Percentiles rank a stretch among this genome's conserved stretches.
Conservation (phyloP, 2,888 invertebrate genomes). For the Globia sparganii region DNA sequence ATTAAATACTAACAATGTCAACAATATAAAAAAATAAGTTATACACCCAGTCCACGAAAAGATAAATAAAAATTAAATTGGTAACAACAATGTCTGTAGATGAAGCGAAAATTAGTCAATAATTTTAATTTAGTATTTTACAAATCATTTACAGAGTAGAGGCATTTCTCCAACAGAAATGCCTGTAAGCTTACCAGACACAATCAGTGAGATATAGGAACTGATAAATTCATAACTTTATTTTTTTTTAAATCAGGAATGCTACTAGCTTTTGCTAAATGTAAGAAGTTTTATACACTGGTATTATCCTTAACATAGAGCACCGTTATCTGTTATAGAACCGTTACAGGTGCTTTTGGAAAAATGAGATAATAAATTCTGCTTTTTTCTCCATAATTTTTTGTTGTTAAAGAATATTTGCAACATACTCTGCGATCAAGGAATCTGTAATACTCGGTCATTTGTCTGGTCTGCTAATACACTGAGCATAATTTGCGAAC, state of each 20-base stretch:
- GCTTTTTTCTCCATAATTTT: background rate
- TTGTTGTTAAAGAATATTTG: constrained; percentile 3
- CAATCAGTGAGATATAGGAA: background rate
- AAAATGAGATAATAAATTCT: background rate
- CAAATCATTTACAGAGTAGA: too few species aligned
- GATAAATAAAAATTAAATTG: too few species aligned
- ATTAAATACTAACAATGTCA: too few species aligned
- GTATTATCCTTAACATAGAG: background rate
- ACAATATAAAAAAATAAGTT: too few species aligned
- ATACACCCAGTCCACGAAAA: too few species aligned
- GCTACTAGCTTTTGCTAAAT: background rate
- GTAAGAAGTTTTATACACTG: background rate
- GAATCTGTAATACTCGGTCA: constrained; percentile 28
- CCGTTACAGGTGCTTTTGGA: background rate
- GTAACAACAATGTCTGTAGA: too few species aligned
- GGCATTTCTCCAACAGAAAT: too few species aligned
- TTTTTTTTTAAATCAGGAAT: too few species aligned
- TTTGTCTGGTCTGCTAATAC: constrained; percentile 9
- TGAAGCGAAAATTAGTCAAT: too few species aligned
- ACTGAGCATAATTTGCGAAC: background rate
- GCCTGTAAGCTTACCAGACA: background rate
- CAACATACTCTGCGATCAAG: background rate
- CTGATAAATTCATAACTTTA: background rate
- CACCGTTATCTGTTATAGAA: background rate
- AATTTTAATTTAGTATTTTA: too few species aligned